Base-by-base conservation (phyloP, 2,113 vertebrate genomes). In the Tachysurus vachellii region DNA sequence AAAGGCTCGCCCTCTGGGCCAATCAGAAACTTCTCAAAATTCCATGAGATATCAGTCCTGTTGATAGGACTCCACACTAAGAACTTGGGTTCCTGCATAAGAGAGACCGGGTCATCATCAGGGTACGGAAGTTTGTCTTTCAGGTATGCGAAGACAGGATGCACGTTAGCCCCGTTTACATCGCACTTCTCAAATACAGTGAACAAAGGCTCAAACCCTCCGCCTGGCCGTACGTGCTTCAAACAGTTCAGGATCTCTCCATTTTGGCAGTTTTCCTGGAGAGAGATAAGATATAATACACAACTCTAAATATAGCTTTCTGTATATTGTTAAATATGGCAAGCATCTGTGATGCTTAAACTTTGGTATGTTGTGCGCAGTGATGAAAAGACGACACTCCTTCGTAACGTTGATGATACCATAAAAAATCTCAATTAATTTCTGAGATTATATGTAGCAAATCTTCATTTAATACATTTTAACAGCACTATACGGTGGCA, bases 11-110 rank as follows among this genome's bases (percentile, higher is more conserved):
- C 98, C 61, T 99, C 98, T 0, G 98, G 98, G 4, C 96, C 98
- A 11, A 99, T 94, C 62, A 99, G 95, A 93, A 99, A 99, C 89
- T 99, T 99, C 94, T 99, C 98, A 80, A 99, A 99, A 93, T 99
- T 99, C 98, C 98, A 99, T 64, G 98, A 95, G 93, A 99, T 86
- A 36, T 99, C 98, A 0, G 93, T 95, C 81, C 98, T 95, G 83
- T 90, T 92, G 89, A 99, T 92, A 0, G 98, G 98, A 89, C 95
- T 98, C 98, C 98, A 99, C 28, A 95, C 91, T 83, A 99, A 90
- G 87, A 95, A 96, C 85, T 95, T 96, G 81, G 98, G 97, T 13
- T 99, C 97, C 0, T 93, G 87, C 92, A 99, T 96, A 86, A 99
- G 95, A 31, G 95, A 95, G 12, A 80, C 81, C 0, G 95, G 94